Base-by-base conservation (phyloP, 2,888 invertebrate genomes). In the Chrysotoxum bicinctum region DNA sequence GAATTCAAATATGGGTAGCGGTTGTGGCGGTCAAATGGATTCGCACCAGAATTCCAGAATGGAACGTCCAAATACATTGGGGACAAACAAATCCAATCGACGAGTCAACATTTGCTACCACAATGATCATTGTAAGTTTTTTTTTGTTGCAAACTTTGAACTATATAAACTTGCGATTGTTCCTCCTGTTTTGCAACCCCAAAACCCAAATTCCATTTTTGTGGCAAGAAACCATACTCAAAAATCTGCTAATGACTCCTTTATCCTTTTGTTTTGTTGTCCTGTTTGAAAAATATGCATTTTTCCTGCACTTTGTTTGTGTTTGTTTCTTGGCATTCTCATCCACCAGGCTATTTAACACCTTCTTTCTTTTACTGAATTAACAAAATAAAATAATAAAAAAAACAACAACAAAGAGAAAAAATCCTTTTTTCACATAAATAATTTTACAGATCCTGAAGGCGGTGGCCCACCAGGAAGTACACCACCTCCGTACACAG, bases 21-120 rank as follows among this genome's bases (percentile, higher is more conserved):
- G 89, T 87, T 88, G 88, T 87, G 88, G 89, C 69, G 87, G 88
- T 88, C 88, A 89, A 87, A 87, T 88, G 87, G 89, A 89, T 88
- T 82, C 85, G 74, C 88, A 88, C 80, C 90, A 89, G 89, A 92
- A 90, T 91, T 93, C 92, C 93, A 93, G 96, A 93, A 94, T 96
- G 83, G 96, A 96, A 93, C 93, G 97, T 90, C 97, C 97, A 87
- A 96, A 95, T 91, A 95, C 96, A 88, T 93, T 97, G 91, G 95
- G 95, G 88, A 95, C 95, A 88, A 95, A 95, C 89, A 95, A 95
- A 91, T 93, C 95, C 89, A 95, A 96, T 89, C 94, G 97, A 90
- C 94, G 97, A 90, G 93, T 95, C 89, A 91, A 91, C 88, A 94
- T 96, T 92, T 96, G 96, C 93, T 96, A 96, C 93, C 96, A 95